Evolutionary conservation across 2,797 vertebrate species (phyloP), one percentile per base, ranked within the genome.

Genomic region (Carduelis carduelis): DNA sequence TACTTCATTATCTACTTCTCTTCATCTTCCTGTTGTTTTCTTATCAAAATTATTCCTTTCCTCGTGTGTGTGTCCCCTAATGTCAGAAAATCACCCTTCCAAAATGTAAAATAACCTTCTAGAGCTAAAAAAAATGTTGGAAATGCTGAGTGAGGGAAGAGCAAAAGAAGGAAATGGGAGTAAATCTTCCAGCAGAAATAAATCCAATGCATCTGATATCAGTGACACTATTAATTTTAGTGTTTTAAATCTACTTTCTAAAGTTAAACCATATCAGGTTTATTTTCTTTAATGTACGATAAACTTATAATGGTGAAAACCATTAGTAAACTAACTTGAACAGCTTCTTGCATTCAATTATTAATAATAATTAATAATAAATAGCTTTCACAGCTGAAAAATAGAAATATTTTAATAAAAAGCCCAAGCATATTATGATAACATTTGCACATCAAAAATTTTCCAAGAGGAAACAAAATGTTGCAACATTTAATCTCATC

Each of bases 61-160:
- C 16, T 32, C 37, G 20, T n/a, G 23, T 39, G 4, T 18, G 3
- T 60, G 14, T 70, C 6, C 34, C 18, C 11, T 56, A 61, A n/a
- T 1, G 2, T 11, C 17, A 56, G 3, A 52, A 56, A 70, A 81
- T 6, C 21, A 47, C 6, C 2, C 5, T 4, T 35, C 6, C 2
- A 11, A 65, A 90, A 69, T 26, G 18, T 41, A 76, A 80, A 77
- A 55, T 27, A 20, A 34, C 5, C 6, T 41, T 6, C 17, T 55
- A 64, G 9, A 65, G 60, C 27, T 32, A 18, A 53, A 39, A 59
- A 15, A 50, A 34, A 22, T 7, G 3, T 23, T 47, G 23, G 63
- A 71, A 86, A 59, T 50, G 3, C 3, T 57, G 20, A 5, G 14
- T 22, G 3, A 23, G 4, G 3, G 9, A 69, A 32, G 17, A 76